Evolutionary conservation across 2,797 vertebrate species (phyloP), one percentile per base, ranked within the genome.

Genomic region (Anisognathus igniventris): DNA sequence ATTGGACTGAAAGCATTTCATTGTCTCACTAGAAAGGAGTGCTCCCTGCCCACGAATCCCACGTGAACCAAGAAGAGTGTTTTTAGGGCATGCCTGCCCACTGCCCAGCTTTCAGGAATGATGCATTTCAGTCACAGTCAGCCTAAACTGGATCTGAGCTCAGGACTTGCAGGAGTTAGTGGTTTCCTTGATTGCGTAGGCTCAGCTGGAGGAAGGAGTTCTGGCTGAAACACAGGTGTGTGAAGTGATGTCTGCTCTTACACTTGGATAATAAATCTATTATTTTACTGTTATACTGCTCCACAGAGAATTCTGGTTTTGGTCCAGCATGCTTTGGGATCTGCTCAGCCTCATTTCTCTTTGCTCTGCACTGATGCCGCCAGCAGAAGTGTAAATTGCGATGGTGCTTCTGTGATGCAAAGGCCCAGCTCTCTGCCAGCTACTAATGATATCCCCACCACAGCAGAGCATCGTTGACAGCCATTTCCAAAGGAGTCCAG

Each of bases 251-350:
- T 86, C 93, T 96, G 85, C 90, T 95, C 92, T 92, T 90, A 92
- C 79, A 61, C 82, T 90, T 92, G 87, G 76, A 61, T 64, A 73
- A 93, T 93, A 96, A 94, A 97, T 92, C 87, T 91, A 82, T 92
- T 86, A 79, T 94, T 96, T 93, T 85, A 67, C 77, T 67, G 28
- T 71, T 95, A 28, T 53, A 92, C 67, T 73, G 77, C 67, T 90
- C 93, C 50, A 0, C 1, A 8, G 95, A 94, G 94, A 87, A 85
- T 95, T 94, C 92, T 95, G 93, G 86, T 39, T 95, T 93, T 90
- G 88, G 80, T 95, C 84, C 64, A 73, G 44, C 20, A 31, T 92
- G 85, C 78, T 93, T 39, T 85, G 93, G 77, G 90, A 92, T 87
- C 71, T 82, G 77, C 77, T 95, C 88, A 89, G 71, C 64, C 74